A percentile compares a stretch with the other conserved stretches of the same genome.
Evolutionary conservation across 2,888 invertebrate genomes (phyloP).

Genomic region (Ecliptopera silaceata): DNA sequence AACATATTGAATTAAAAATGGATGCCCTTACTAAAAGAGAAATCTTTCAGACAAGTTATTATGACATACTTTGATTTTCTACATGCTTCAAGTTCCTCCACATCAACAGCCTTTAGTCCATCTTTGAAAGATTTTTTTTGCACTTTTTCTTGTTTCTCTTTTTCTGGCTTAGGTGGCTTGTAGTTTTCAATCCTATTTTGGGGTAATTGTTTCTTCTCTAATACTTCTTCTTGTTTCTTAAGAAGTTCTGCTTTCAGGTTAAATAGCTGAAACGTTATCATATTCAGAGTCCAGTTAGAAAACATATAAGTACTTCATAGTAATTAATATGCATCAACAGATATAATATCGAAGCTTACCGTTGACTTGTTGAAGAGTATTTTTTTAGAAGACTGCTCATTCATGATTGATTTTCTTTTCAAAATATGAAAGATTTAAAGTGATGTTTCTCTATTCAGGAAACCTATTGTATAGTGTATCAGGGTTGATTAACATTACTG

Average conservation of each 20-base stretch:
- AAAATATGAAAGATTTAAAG: no score
- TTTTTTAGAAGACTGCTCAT: constrained; percentile 65
- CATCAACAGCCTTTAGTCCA: constrained; percentile 63
- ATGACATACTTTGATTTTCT: constrained; percentile 70
- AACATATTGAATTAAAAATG: no score
- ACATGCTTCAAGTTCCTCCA: constrained; percentile 74
- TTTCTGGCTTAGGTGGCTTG: constrained; percentile 66
- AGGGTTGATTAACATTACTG: no score
- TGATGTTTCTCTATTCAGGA: no score
- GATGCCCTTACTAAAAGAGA: no score
- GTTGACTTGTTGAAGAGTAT: constrained; percentile 81
- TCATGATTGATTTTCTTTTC: constrained; percentile 49
- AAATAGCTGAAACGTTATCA: constrained; percentile 77
- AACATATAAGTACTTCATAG: no score
- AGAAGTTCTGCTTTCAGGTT: constrained; percentile 95
- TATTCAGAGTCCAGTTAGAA: no score
- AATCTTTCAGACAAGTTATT: no score
- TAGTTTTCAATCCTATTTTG: constrained; percentile 79
- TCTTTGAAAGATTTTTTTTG: constrained; percentile 61
- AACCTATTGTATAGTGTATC: no score
- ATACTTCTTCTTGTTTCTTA: constrained; percentile 92
- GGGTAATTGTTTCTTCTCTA: constrained; percentile 84
- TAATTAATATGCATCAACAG: no score
- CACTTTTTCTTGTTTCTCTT: constrained; percentile 62
- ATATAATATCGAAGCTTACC: constrained; percentile 55